These are phyloP conservation scores for Phyllotis vaccarum DNA, from an alignment of 2,797 vertebrate genomes.

Conservation along the genomic window DNA sequence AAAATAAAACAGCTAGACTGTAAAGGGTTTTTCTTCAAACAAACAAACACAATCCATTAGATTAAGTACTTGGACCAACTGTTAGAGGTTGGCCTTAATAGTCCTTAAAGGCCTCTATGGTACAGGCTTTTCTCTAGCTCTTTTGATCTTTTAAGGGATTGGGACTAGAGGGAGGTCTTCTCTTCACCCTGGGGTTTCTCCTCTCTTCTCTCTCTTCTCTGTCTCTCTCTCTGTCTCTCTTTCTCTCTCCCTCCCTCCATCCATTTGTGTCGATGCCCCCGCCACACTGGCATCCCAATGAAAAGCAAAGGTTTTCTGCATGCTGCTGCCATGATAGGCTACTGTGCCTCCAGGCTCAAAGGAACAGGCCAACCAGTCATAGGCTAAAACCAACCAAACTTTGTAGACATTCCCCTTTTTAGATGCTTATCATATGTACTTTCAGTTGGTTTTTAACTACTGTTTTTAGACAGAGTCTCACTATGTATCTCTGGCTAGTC, in stretches of 20 bases:
- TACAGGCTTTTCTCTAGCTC: not conserved
- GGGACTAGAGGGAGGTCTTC: not conserved
- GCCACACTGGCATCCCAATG: not conserved
- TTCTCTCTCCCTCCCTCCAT: no score
- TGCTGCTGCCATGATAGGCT: not conserved
- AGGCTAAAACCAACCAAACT: not conserved
- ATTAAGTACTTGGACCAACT: not conserved
- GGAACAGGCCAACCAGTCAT: not conserved
- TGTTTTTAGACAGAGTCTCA: not conserved
- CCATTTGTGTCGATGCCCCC: fast-evolving
- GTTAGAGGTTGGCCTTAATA: not conserved
- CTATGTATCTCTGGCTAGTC: not conserved
- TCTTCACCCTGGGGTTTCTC: no score
- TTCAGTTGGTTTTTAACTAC: not conserved
- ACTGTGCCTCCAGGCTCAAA: not conserved
- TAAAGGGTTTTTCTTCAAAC: no score
- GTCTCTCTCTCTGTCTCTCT: not conserved
- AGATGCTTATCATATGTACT: not conserved
- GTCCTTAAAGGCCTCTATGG: not conserved
- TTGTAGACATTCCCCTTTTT: not conserved
- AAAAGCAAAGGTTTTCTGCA: not conserved
- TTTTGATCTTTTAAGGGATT: not conserved
- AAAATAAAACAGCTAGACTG: no score
- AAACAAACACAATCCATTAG: not conserved
- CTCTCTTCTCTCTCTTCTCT: not conserved